Percentiles rank a stretch among this genome's conserved stretches.
These are phyloP conservation scores for Oryzias melastigma DNA, from an alignment of 2,113 vertebrate genomes.

Conservation along the genomic window DNA sequence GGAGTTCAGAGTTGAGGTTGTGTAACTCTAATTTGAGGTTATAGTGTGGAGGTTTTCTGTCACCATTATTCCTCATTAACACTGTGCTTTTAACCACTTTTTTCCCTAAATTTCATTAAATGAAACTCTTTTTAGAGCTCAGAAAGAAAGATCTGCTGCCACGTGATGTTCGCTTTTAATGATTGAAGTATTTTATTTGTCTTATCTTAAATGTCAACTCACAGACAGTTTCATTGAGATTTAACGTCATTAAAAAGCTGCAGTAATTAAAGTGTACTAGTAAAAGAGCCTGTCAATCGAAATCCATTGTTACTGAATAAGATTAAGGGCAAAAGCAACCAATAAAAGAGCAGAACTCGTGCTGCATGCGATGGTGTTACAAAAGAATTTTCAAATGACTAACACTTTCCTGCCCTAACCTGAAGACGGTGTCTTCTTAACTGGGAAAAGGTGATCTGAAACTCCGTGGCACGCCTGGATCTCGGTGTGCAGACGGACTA, in stretches of 20 bases:
- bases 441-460: too few relatives aligned
- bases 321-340: too few relatives aligned
- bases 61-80: not conserved
- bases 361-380: too few relatives aligned
- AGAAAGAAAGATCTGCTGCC: not conserved
- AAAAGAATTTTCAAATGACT: too few relatives aligned
- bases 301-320: too few relatives aligned
- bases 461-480: too few relatives aligned
- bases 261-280: not conserved
- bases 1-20: constrained; percentile 17
- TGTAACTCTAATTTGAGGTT: constrained; percentile 2
- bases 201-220: constrained; percentile 13
- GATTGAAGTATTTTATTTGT: constrained; percentile 2
- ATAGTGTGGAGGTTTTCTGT: not conserved
- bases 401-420: too few relatives aligned
- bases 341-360: too few relatives aligned
- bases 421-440: too few relatives aligned
- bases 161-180: not conserved
- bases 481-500: too few relatives aligned
- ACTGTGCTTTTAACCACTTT: not conserved
- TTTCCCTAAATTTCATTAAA: not conserved
- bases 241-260: constrained; percentile 1
- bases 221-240: not conserved
- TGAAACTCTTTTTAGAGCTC: too few relatives aligned
- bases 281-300: not conserved